Base-by-base conservation (phyloP, 1,140 invertebrate species). In the Eumaeus atala region DNA sequence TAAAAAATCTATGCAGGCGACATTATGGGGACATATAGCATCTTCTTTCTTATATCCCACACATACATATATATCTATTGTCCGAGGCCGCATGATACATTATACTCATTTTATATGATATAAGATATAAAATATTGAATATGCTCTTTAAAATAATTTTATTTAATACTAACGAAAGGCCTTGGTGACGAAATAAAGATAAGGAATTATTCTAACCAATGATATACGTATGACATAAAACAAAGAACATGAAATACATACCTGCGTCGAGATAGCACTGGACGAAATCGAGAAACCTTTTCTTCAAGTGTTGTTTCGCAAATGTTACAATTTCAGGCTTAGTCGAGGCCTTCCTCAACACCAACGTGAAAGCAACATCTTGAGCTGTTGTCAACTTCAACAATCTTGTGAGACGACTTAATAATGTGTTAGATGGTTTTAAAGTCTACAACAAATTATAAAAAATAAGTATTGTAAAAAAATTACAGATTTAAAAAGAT, bases 351-450 rank as follows among this genome's bases (percentile, higher is more conserved):
- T 93, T 90, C 53, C 93, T 91, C 52, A 97, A 88, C 48, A 94
- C 93, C 71, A 98, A 89, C 35, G 94, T 94, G 87, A 97, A 93
- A 16, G 94, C 93, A 70, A 97, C 94, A 89, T 98, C 96, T 87
- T 97, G 95, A 11, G 96, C 92, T 67, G 93, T 90, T 50, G 92
- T 94, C 62, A 97, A 91, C 71, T 93, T 93, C 61, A 97, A 90
- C 69, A 95, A 90, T 89, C 94, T 94, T 81, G 93, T 94, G 53
- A 98, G 89, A 71, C 95, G 93, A 70, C 89, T 88, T 79, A 97
- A 92, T 72, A 97, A 91, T 73, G 95, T 92, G 62, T 91, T 79
- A 61, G 93, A 91, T 67, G 92, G 90, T 87, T 92, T 93, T 69
- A 95, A 88, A 71, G 90, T 91, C 94, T 95, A 87, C 60, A 92